Evolutionary conservation across 1,140 invertebrate species (phyloP), one percentile per base, ranked within the genome.

Genomic region (Pseudachorutes palmiensis): DNA sequence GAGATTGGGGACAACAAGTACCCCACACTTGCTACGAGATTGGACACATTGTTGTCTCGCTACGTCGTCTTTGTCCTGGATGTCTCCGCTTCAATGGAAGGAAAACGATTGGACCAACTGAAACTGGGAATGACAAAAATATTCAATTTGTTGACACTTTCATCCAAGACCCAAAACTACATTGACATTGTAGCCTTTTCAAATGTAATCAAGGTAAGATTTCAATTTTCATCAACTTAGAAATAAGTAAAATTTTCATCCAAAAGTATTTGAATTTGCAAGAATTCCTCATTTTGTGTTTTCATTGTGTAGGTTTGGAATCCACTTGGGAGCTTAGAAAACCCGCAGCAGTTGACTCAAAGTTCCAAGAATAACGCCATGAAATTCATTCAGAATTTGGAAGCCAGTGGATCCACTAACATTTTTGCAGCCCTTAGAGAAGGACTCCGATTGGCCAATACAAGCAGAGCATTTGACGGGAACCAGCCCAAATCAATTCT

Each of bases 61-160:
- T 83, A 87, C 70, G 85, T 86, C 0, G 80, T 88, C 1, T 88
- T 89, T 74, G 83, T 88, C 1, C 78, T 88, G 64, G 87, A 88
- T 75, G 82, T 83, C 0, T 87, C 85, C 33, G 83, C 83, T n/a
- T 88, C 86, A 36, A 89, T 88, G 87, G 75, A 75, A 22, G 86
- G 83, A 16, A 77, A 75, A 48, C 87, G 86, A 76, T 80, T 88
- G 3, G 73, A 77, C 1, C 86, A 88, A 75, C 77, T 87, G 1
- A 82, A 82, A 69, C 78, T 83, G n/a, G 86, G 86, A 26, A 87
- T 88, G 86, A 74, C 76, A 26, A 80, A 79, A 45, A 88, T 88
- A 69, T 76, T 88, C 1, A 71, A 76, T 24, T 24, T 55, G 71
- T 76, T 22, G 82, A 82, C 86, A 51, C 77, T 88, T 0, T 79